Percentiles rank a stretch among this genome's conserved stretches.
Conservation (phyloP, 2,888 invertebrate genomes). For the Pristionchus fissidentatus region DNA sequence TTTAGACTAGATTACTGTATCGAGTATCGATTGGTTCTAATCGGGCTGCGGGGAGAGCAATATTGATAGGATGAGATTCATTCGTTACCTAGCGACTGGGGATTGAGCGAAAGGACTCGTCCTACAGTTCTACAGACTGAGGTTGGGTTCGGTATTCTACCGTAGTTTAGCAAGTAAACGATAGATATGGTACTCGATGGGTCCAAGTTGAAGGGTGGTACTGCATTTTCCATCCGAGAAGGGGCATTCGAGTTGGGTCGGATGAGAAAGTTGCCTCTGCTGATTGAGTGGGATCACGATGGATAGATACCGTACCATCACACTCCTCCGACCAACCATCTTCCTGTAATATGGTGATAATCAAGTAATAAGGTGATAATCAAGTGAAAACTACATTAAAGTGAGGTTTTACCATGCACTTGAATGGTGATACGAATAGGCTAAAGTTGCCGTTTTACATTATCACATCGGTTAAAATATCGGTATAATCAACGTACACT, state of each 20-base stretch:
- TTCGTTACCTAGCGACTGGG: conserved; percentile 7
- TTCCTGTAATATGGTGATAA: conserved; percentile 54
- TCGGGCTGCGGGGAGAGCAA: neutral
- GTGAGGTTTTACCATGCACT: too few species aligned
- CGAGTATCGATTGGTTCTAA: conserved; percentile 1
- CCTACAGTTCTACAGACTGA: neutral
- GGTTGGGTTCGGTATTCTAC: neutral
- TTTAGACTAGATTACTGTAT: conserved; percentile 4
- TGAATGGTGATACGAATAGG: neutral
- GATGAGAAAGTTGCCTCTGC: conserved; percentile 67
- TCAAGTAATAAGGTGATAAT: neutral
- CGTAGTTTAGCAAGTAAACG: conserved; percentile 66
- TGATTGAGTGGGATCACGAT: conserved; percentile 63
- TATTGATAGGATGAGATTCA: neutral
- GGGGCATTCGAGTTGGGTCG: conserved; percentile 63
- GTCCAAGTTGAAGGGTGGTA: conserved; percentile 71
- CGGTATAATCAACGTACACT: conserved; percentile 50
- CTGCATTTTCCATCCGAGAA: conserved; percentile 73
- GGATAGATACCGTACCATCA: conserved; percentile 61
- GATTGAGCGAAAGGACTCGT: neutral
- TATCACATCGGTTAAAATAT: too few species aligned
- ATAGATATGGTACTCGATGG: conserved; percentile 70
- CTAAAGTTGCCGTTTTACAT: conserved; percentile 1
- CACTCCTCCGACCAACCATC: conserved; percentile 62
- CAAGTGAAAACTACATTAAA: too few species aligned